Conservation (phyloP, 2,797 vertebrate genomes). For the Falco naumanni region DNA sequence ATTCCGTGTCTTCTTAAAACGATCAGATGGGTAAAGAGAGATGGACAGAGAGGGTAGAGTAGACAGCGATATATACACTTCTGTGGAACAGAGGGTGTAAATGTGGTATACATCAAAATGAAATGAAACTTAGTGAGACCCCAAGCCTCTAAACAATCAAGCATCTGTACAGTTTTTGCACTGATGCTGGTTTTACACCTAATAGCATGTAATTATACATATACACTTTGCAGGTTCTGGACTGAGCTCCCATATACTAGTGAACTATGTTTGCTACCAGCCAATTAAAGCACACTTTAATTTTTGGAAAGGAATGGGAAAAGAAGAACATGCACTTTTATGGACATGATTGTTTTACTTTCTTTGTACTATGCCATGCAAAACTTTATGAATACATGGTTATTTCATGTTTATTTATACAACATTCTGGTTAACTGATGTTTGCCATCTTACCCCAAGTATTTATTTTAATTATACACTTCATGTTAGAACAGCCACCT, state of each 20-base stretch:
- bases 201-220: background rate
- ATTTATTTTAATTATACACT: background rate
- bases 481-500: background rate
- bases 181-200: background rate
- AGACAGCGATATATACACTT: accelerated
- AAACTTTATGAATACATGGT: background rate
- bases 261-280: background rate
- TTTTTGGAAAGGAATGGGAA: background rate
- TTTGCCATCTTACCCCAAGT: background rate
- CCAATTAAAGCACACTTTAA: background rate
- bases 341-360: background rate
- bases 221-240: background rate
- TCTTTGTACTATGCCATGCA: background rate
- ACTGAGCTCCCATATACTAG: background rate
- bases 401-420: background rate
- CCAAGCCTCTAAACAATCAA: background rate
- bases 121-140: background rate
- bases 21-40: background rate
- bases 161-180: background rate
- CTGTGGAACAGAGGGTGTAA: background rate
- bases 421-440: background rate
- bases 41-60: background rate
- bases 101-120: background rate
- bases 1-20: background rate
- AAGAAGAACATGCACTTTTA: background rate